These are phyloP conservation scores for Phaethon lepturus DNA, from an alignment of 2,113 vertebrate species.

Conservation along the genomic window DNA sequence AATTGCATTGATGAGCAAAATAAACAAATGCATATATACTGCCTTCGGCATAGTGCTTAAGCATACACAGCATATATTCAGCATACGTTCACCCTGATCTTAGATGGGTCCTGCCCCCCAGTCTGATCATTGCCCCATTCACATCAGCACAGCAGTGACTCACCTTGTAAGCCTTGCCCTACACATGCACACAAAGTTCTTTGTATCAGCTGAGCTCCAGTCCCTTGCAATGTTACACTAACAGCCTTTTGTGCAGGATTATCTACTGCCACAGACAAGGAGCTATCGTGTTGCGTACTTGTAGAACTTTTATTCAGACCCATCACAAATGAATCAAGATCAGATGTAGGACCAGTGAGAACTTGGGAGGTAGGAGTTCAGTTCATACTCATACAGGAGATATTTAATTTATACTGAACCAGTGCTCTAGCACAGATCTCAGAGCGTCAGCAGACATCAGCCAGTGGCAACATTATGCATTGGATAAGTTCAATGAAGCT, in stretches of 20 bases:
- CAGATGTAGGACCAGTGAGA: neutral
- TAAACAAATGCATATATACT: neutral
- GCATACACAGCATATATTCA: neutral
- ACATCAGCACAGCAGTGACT: neutral
- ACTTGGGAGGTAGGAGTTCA: neutral
- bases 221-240: neutral
- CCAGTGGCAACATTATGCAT: neutral
- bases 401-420: neutral
- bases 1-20: slow-evolving; percentile 8
- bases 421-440: neutral
- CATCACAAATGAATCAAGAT: neutral
- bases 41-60: neutral
- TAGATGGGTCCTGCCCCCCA: neutral
- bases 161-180: neutral
- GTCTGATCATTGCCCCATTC: neutral
- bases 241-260: neutral
- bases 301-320: neutral
- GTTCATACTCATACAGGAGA: neutral
- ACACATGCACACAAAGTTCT: neutral
- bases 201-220: neutral
- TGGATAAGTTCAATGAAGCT: neutral
- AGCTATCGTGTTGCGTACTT: neutral
- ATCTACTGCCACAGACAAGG: neutral
- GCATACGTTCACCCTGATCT: neutral
- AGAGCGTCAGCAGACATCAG: neutral